Evolutionary conservation across 2,888 invertebrate genomes (phyloP), one percentile per base, ranked within the genome.

Genomic region (Agriopis leucophaearia): DNA sequence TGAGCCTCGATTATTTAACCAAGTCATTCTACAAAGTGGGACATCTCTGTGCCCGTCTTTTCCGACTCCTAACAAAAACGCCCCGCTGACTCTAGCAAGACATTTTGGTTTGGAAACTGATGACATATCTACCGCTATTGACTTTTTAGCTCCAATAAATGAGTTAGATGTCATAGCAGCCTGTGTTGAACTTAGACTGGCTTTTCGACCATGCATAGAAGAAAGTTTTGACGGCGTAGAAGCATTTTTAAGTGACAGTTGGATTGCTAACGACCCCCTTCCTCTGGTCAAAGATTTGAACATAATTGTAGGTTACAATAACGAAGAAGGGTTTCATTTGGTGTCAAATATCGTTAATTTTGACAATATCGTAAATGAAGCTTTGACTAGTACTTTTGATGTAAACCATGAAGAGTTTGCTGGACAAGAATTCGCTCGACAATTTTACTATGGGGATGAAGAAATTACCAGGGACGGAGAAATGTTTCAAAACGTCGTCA

Each of bases 21-120:
- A 85, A 62, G 81, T 79, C 0, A 87, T 91, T 16, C 61, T 85
- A 50, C 87, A 90, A 72, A 90, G 90, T 65, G 88, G 87, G 0
- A 75, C 77, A 5, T 51, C 80, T 2, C 16, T 80, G 12, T n/a
- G 64, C 8, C 80, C 82, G 0, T 74, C 68, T 8, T 27, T 84
- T 1, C 4, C 6, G 0, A 76, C 79, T 42, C 75, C 83, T 0
- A 82, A 85, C 42, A 67, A 45, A 0, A 71, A 74, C 12, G 77
- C 77, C 10, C 81, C 85, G 1, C 44, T 86, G 6, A 82, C 74
- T 68, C 62, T 90, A 3, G 80, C 89, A 0, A 66, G 77, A 50
- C 70, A 80, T 42, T 74, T 90, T 1, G 87, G 87, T 13, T 80
- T 79, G 8, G 15, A 45, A 5, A 83, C 88, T 0, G 60, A 74